These are phyloP conservation scores for Telenomus remus DNA, from an alignment of 1,140 invertebrate genomes.

Conservation along the genomic window DNA sequence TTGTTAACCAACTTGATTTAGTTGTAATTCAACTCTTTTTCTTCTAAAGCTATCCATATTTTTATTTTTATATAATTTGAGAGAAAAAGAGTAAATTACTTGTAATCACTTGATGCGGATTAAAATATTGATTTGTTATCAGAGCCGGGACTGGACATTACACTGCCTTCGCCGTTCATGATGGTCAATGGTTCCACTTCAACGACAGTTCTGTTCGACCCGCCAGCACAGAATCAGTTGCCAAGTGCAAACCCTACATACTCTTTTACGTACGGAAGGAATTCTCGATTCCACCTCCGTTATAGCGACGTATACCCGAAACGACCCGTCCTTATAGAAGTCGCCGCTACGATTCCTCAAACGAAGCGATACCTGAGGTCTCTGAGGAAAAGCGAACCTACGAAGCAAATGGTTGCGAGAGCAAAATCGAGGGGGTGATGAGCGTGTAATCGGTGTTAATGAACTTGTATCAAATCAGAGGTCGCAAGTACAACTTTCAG, in stretches of 20 bases:
- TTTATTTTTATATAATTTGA: no score
- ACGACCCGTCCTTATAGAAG: conserved; percentile 60
- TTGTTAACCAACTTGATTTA: no score
- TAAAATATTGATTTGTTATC: conserved; percentile 14
- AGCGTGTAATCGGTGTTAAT: conserved; percentile 20
- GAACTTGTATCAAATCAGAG: background rate
- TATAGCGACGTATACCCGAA: conserved; percentile 67
- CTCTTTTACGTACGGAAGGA: conserved; percentile 89
- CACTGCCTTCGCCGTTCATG: conserved; percentile 89
- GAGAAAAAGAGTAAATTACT: background rate
- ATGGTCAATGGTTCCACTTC: conserved; percentile 90
- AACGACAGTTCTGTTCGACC: conserved; percentile 91
- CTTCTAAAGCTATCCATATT: no score
- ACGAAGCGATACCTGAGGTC: conserved; percentile 18
- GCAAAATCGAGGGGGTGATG: conserved; percentile 40
- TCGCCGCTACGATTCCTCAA: conserved; percentile 35
- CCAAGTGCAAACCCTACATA: conserved; percentile 90
- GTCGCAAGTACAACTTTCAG: background rate
- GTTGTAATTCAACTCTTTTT: no score
- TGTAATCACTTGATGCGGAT: background rate
- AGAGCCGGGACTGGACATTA: conserved; percentile 90
- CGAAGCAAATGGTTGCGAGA: conserved; percentile 41
- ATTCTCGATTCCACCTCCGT: conserved; percentile 72
- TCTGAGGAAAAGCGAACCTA: conserved; percentile 45
- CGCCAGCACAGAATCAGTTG: conserved; percentile 81